Conservation (phyloP, 2,888 invertebrate species). For the Agriopis marginaria region DNA sequence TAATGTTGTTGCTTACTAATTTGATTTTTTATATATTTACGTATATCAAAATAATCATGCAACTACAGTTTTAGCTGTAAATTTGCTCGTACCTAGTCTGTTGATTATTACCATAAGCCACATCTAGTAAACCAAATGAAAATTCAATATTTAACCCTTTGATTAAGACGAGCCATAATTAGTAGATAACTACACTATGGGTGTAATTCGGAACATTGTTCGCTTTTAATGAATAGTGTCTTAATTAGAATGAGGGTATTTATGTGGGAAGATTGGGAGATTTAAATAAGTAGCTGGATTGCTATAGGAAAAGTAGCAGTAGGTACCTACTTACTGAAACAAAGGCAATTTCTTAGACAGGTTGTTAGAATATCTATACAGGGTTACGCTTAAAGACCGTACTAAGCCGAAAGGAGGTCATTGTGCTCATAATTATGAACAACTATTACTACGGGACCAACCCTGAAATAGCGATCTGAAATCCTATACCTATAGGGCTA, state of each 20-base stretch:
- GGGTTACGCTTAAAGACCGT: too few species aligned
- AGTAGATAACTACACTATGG: conserved; percentile 56
- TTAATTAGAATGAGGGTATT: conserved; percentile 25
- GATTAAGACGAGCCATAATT: conserved; percentile 60
- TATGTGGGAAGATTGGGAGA: conserved; percentile 18
- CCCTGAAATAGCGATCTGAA: too few species aligned
- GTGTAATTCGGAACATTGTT: conserved; percentile 58
- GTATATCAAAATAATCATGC: too few species aligned
- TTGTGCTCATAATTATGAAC: too few species aligned
- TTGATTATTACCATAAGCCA: background rate
- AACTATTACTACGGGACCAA: too few species aligned
- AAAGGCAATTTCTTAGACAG: too few species aligned
- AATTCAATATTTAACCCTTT: conserved; percentile 41
- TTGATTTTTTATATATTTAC: too few species aligned
- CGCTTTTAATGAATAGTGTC: conserved; percentile 46
- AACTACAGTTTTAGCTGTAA: too few species aligned
- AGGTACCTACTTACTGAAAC: background rate
- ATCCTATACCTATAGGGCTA: too few species aligned
- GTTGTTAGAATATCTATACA: too few species aligned
- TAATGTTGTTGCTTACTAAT: too few species aligned
- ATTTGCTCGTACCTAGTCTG: background rate
- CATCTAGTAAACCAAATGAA: conserved; percentile 12
- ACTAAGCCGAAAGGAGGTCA: too few species aligned
- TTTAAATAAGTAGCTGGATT: background rate
- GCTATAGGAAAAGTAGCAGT: background rate